Conservation (phyloP, 2,113 vertebrate species). For the Saccopteryx leptura region DNA sequence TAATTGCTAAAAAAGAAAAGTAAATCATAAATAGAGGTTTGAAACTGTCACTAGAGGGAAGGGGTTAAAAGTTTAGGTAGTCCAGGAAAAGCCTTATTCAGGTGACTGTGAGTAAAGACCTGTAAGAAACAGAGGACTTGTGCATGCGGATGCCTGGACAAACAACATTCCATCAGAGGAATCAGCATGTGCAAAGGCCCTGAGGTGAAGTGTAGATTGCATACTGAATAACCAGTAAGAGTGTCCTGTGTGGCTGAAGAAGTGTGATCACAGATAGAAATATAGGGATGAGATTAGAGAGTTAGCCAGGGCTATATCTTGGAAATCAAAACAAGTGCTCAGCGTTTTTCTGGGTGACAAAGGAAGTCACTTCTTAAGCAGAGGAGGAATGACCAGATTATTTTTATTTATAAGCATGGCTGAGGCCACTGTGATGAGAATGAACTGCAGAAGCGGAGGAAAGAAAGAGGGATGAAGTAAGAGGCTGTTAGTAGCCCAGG, state of each 20-base stretch:
- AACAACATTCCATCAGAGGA: not conserved
- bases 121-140: not conserved
- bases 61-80: not conserved
- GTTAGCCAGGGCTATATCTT: not conserved
- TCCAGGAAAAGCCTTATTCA: not conserved
- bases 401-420: not conserved
- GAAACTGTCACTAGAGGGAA: not conserved
- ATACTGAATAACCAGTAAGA: not conserved
- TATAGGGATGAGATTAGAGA: not conserved
- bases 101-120: not conserved
- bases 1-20: not conserved
- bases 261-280: not conserved
- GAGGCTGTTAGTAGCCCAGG: not conserved
- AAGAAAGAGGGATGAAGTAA: not conserved
- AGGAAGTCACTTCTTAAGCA: not conserved
- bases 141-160: not conserved
- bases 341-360: not conserved
- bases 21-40: not conserved
- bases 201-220: not conserved
- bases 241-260: not conserved
- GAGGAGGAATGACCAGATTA: not conserved
- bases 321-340: not conserved
- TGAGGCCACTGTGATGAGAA: not conserved
- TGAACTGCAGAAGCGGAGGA: not conserved
- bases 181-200: not conserved